phyloP scores from a whole-genome alignment of 2,113 vertebrate genomes.

The Felis catus region DNA sequence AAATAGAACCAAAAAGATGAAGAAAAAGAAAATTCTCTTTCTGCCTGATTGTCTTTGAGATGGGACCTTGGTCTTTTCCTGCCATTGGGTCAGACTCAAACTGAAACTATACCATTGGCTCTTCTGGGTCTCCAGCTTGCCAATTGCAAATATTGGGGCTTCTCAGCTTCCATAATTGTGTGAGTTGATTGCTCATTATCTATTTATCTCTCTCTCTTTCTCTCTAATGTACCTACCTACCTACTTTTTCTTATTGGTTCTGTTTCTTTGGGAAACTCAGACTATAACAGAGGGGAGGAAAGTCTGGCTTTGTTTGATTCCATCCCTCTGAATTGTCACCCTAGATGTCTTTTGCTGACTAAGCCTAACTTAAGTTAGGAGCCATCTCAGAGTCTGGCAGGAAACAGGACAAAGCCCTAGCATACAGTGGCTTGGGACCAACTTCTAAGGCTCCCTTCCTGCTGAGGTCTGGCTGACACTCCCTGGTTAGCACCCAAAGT shows the following conservation, averaged over 20 bases:
- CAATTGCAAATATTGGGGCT: neutral
- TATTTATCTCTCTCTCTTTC: neutral
- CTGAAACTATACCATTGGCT: neutral
- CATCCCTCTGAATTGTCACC: neutral
- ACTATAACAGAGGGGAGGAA: neutral
- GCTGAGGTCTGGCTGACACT: neutral
- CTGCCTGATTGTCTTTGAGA: neutral
- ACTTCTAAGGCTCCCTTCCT: neutral
- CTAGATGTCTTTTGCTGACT: neutral
- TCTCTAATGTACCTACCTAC: neutral
- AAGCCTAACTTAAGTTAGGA: neutral
- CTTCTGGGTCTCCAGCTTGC: neutral
- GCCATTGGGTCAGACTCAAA: neutral
- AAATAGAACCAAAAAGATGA: neutral
- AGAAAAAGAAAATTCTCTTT: neutral
- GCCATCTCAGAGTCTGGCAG: neutral
- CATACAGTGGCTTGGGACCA: neutral
- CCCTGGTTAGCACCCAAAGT: neutral
- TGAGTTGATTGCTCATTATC: neutral
- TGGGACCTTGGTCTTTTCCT: neutral
- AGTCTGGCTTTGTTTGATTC: neutral
- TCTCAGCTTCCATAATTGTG: neutral
- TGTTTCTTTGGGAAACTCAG: neutral
- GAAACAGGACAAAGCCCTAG: neutral
- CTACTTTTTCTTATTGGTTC: neutral